phyloP scores from a whole-genome alignment of 1,140 invertebrate species.

The Streblospio benedicti region DNA sequence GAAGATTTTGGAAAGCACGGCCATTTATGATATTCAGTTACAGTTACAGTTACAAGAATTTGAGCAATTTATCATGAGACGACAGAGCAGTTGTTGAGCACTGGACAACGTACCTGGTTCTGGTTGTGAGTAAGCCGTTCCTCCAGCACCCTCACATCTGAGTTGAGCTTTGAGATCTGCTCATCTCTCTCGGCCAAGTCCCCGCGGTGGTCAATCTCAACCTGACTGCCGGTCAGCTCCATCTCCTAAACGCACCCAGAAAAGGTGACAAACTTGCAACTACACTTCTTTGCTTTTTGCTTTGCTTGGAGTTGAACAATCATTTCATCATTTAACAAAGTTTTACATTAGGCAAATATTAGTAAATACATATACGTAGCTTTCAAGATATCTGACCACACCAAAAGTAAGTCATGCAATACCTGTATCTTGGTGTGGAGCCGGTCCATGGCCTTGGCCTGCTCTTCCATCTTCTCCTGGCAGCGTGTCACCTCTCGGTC shows the following conservation, averaged over 20 bases:
- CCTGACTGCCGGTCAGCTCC: constrained; percentile 31
- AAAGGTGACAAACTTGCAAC: too few relatives aligned
- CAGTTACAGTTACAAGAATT: background rate
- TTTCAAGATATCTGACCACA: too few relatives aligned
- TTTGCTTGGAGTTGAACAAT: too few relatives aligned
- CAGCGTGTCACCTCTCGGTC: constrained; percentile 1
- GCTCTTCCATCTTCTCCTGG: constrained; percentile 29
- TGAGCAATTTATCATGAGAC: background rate
- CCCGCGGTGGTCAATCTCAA: constrained; percentile 34
- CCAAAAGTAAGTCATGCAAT: too few relatives aligned
- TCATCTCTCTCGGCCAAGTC: constrained; percentile 37
- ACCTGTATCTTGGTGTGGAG: constrained; percentile 36
- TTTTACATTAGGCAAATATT: too few relatives aligned
- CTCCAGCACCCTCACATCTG: constrained; percentile 36
- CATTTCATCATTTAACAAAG: too few relatives aligned
- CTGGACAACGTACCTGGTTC: constrained; percentile 26
- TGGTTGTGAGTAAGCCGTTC: constrained; percentile 36
- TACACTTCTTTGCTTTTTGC: too few relatives aligned
- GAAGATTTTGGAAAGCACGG: too few relatives aligned
- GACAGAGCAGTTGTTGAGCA: background rate
- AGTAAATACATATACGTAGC: too few relatives aligned
- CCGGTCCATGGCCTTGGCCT: constrained; percentile 32
- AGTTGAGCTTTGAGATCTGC: constrained; percentile 30
- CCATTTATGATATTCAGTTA: too few relatives aligned
- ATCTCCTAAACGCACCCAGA: too few relatives aligned